A percentile compares a stretch with the other conserved stretches of the same genome.
Conservation (phyloP, 2,113 vertebrate species). For the Acinonyx jubatus region DNA sequence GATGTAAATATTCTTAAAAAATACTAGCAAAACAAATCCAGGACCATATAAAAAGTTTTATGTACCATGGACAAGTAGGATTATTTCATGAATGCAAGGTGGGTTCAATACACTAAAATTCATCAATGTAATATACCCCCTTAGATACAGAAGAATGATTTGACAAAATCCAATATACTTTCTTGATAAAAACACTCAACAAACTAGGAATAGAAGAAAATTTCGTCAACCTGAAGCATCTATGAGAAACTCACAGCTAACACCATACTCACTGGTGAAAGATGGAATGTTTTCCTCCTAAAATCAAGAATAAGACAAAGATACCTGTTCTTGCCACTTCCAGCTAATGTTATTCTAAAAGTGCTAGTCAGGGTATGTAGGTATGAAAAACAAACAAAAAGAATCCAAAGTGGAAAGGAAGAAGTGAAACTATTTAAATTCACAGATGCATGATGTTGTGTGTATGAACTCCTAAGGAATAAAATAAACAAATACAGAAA, state of each 20-base stretch:
- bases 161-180: conserved; percentile 44
- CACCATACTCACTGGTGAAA: conserved; percentile 39
- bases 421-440: conserved; percentile 42
- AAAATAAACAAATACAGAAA: conserved; percentile 8
- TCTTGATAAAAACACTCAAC: conserved; percentile 28
- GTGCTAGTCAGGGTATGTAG: conserved; percentile 30
- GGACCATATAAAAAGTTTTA: conserved; percentile 62
- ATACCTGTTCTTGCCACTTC: conserved; percentile 30
- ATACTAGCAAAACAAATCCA: conserved; percentile 61
- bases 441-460: neutral
- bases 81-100: conserved; percentile 51
- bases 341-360: neutral
- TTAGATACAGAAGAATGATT: conserved; percentile 37
- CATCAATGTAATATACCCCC: conserved; percentile 39
- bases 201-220: conserved; percentile 33
- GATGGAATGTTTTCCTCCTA: conserved; percentile 21
- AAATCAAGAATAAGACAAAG: conserved; percentile 48
- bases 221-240: conserved; percentile 42
- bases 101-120: conserved; percentile 48
- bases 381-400: conserved; percentile 33
- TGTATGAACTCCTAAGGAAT: neutral
- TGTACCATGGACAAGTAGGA: conserved; percentile 37
- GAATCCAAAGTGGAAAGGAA: conserved; percentile 34
- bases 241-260: conserved; percentile 52
- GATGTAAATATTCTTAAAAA: conserved; percentile 51